Conservation (phyloP, 2,888 invertebrate genomes). For the Luffia ferchaultella region DNA sequence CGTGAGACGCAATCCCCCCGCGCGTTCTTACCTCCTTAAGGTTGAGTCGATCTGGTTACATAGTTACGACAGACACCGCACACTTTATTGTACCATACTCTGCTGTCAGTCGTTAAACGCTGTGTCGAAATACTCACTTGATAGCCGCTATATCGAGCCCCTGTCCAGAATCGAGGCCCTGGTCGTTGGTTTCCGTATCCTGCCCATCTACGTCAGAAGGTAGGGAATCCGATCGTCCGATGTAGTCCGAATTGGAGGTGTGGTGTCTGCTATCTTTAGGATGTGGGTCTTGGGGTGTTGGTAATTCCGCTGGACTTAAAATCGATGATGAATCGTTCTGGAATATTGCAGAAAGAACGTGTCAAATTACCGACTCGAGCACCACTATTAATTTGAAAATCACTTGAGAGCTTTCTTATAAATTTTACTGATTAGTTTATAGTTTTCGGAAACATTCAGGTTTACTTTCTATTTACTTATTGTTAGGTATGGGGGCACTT, state of each 20-base stretch:
- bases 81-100: no score
- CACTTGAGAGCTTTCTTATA: no score
- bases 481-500: no score
- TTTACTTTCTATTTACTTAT: no score
- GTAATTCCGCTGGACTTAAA: constrained; percentile 36
- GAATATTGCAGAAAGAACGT: constrained; percentile 6
- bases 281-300: constrained; percentile 36
- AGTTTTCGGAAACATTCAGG: no score
- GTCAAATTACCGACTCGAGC: background rate
- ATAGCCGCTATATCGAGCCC: background rate
- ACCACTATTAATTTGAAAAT: background rate
- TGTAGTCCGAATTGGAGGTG: constrained; percentile 2
- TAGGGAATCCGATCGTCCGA: constrained; percentile 2
- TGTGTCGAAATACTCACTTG: background rate
- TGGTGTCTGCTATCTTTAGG: constrained; percentile 21
- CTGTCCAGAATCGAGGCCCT: constrained; percentile 19
- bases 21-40: no score
- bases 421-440: no score
- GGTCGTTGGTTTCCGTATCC: constrained; percentile 21
- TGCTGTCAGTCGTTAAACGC: no score
- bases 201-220: constrained; percentile 24
- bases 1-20: no score
- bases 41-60: no score
- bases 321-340: constrained; percentile 46
- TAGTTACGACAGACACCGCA: no score